These are phyloP conservation scores for Drosophila neonasuta DNA, from an alignment of 2,888 invertebrate genomes.

Conservation along the genomic window DNA sequence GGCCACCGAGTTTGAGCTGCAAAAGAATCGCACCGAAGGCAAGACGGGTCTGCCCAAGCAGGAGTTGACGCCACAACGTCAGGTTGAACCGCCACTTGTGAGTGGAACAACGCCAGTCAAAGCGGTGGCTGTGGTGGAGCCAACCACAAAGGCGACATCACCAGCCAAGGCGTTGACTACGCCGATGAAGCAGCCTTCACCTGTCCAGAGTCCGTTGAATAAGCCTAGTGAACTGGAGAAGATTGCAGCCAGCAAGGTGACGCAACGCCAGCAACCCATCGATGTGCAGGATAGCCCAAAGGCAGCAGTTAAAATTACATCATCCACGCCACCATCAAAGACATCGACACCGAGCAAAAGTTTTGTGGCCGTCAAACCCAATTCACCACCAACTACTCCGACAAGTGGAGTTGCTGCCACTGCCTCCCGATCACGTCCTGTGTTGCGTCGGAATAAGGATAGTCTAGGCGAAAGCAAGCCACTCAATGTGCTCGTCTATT, in stretches of 20 bases:
- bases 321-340: constrained; percentile 39
- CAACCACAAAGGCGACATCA: constrained; percentile 52
- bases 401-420: constrained; percentile 16
- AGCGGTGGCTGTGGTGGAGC: constrained; percentile 58
- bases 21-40: constrained; percentile 79
- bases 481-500: constrained; percentile 91
- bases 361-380: constrained; percentile 59
- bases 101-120: constrained; percentile 38
- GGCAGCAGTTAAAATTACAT: constrained; percentile 3
- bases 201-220: constrained; percentile 14
- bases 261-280: constrained; percentile 13
- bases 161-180: constrained; percentile 41
- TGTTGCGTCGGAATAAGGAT: constrained; percentile 79
- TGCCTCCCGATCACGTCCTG: constrained; percentile 57
- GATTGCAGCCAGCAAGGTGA: constrained; percentile 44
- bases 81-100: constrained; percentile 10
- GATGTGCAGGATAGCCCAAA: constrained; percentile 42
- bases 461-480: constrained; percentile 85
- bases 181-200: constrained; percentile 17
- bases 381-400: constrained; percentile 50
- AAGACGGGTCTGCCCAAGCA: constrained; percentile 77
- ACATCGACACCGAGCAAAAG: constrained; percentile 45
- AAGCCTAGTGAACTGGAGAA: constrained; percentile 62
- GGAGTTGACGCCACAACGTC: constrained; percentile 76
- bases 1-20: constrained; percentile 81